phyloP scores from a whole-genome alignment of 2,113 vertebrate genomes.

The Python bivittatus region DNA sequence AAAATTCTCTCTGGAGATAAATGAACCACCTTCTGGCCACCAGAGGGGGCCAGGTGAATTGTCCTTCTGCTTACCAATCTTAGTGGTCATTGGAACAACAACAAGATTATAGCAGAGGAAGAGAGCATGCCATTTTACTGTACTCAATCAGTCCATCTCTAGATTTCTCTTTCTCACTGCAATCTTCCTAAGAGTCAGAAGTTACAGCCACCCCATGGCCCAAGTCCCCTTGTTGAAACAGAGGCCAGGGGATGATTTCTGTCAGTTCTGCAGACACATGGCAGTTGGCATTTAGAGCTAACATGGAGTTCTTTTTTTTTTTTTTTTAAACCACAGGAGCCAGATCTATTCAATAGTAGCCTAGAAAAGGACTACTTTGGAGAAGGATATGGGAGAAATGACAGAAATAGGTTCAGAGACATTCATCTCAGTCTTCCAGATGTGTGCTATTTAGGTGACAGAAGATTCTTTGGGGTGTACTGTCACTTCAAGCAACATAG shows the following conservation, averaged over 20 bases:
- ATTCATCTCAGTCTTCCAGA: neutral
- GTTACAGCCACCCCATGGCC: neutral
- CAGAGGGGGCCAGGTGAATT: neutral
- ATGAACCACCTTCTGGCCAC: neutral
- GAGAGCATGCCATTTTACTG: neutral
- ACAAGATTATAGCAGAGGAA: neutral
- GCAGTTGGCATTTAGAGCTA: neutral
- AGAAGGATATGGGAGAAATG: neutral
- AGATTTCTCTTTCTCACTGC: neutral
- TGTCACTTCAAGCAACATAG: neutral
- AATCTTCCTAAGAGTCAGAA: neutral
- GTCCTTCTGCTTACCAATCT: neutral
- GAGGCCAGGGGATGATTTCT: neutral
- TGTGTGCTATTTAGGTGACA: neutral
- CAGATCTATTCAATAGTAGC: neutral
- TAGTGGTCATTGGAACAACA: neutral
- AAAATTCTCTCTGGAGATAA: neutral
- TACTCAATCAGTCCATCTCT: neutral
- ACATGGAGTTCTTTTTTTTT: neutral
- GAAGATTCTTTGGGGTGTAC: neutral
- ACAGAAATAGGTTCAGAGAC: neutral
- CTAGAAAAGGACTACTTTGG: neutral
- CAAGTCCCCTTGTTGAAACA: neutral
- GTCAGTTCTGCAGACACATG: neutral
- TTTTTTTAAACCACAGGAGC: neutral